A percentile compares a stretch with the other conserved stretches of the same genome.
These are phyloP conservation scores for Etheostoma spectabile DNA, from an alignment of 2,113 vertebrate species.

Conservation along the genomic window DNA sequence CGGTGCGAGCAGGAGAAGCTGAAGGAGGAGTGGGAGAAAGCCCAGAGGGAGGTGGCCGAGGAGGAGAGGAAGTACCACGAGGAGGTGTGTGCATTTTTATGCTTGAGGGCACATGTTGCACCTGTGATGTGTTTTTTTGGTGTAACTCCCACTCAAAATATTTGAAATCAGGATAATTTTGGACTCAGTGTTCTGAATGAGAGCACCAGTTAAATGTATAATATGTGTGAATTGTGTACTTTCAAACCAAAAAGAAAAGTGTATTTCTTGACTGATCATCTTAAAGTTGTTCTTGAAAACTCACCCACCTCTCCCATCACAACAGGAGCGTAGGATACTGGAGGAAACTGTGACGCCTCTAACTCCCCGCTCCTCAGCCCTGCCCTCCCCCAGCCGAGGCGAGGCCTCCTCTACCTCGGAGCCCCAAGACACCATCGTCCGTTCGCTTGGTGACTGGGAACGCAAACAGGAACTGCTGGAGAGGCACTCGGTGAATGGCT, in stretches of 20 bases:
- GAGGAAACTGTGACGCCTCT: constrained; percentile 94
- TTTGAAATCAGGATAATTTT: not conserved
- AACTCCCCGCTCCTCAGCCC: constrained; percentile 76
- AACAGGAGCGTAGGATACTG: constrained; percentile 94
- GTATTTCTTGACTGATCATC: not conserved
- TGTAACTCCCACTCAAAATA: not conserved
- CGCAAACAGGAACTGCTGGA: constrained; percentile 78
- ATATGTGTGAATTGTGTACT: not conserved
- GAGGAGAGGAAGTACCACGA: constrained; percentile 95
- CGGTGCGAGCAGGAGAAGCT: constrained; percentile 94
- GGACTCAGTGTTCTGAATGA: not conserved
- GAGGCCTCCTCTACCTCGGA: constrained; percentile 74
- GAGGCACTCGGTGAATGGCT: constrained; percentile 76
- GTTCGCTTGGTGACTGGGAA: constrained; percentile 81
- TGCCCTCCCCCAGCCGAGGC: constrained; percentile 83
- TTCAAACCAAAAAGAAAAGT: not conserved
- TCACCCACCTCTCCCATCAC: not conserved
- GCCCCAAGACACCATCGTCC: constrained; percentile 72
- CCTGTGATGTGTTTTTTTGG: not conserved
- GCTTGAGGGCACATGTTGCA: not conserved
- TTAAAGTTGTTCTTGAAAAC: not conserved
- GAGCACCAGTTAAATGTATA: not conserved
- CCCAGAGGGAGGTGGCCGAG: constrained; percentile 96
- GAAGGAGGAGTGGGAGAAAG: constrained; percentile 96
- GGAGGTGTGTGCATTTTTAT: constrained; percentile 86